phyloP scores from a whole-genome alignment of 1,140 invertebrate genomes.

The Berghia stephanieae region DNA sequence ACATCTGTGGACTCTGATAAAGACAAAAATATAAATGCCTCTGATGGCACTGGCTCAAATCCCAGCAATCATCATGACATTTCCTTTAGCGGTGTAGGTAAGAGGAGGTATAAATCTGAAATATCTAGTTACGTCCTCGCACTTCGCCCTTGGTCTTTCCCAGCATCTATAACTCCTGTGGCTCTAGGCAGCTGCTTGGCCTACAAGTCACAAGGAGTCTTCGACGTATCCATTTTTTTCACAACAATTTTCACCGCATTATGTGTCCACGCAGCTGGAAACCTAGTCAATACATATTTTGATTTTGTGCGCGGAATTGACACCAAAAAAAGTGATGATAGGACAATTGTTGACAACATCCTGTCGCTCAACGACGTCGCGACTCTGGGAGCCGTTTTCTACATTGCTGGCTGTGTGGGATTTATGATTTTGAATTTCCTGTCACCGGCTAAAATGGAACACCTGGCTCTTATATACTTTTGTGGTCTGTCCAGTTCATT shows the following conservation, averaged over 20 bases:
- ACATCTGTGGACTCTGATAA: too few relatives aligned
- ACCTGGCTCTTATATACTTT: slow-evolving; percentile 92
- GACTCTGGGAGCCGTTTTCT: slow-evolving; percentile 85
- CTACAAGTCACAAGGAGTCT: slow-evolving; percentile 78
- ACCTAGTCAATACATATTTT: slow-evolving; percentile 96
- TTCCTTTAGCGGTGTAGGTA: too few relatives aligned
- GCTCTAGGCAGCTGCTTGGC: slow-evolving; percentile 86
- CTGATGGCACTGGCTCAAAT: too few relatives aligned
- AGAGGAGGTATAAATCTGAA: too few relatives aligned
- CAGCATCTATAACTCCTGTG: too few relatives aligned
- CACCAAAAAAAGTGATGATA: slow-evolving; percentile 82
- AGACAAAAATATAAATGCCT: too few relatives aligned
- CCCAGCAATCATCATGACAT: too few relatives aligned
- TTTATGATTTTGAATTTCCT: slow-evolving; percentile 82
- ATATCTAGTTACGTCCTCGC: too few relatives aligned
- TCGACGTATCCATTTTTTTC: slow-evolving; percentile 81
- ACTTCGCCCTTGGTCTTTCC: too few relatives aligned
- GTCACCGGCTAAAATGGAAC: slow-evolving; percentile 91
- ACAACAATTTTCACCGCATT: slow-evolving; percentile 85
- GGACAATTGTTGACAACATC: slow-evolving; percentile 90
- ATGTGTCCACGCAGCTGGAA: slow-evolving; percentile 93
- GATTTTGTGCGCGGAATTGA: slow-evolving; percentile 94
- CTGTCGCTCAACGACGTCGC: slow-evolving; percentile 87
- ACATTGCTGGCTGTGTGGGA: slow-evolving; percentile 86
- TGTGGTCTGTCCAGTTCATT: slow-evolving; percentile 87